These are phyloP conservation scores for Cerastis leucographa DNA, from an alignment of 2,888 invertebrate species.

Conservation along the genomic window DNA sequence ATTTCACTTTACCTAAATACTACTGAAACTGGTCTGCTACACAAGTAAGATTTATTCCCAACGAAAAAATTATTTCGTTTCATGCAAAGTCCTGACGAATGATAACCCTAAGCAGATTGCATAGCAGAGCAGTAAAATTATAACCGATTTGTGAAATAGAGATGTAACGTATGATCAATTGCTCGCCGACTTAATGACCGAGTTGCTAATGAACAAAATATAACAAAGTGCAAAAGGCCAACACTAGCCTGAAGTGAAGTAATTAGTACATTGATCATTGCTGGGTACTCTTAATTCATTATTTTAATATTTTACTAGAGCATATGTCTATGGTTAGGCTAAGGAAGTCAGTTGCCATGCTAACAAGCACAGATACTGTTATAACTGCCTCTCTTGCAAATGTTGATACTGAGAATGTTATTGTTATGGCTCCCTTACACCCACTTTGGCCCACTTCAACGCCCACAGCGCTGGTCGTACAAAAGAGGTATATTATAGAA, in stretches of 20 bases:
- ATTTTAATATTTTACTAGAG: conserved; percentile 35
- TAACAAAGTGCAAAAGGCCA: conserved; percentile 53
- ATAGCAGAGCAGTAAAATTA: conserved; percentile 35
- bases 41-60: not conserved
- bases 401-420: conserved; percentile 43
- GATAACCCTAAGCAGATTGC: conserved; percentile 45
- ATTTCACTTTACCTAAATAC: not conserved
- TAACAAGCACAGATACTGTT: conserved; percentile 42
- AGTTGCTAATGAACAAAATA: conserved; percentile 60
- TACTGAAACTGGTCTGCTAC: not conserved
- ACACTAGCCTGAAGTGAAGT: conserved; percentile 40
- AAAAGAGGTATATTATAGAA: conserved; percentile 43
- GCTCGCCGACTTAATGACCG: conserved; percentile 47
- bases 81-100: not conserved
- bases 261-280: conserved; percentile 51
- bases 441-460: conserved; percentile 49
- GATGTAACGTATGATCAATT: conserved; percentile 57
- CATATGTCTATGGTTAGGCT: not conserved
- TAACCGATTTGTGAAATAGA: conserved; percentile 55
- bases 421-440: conserved; percentile 49
- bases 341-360: conserved; percentile 13
- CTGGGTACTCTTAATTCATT: conserved; percentile 24
- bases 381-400: conserved; percentile 34
- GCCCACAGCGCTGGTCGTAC: conserved; percentile 42
- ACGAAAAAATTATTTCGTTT: accelerated